phyloP scores from a whole-genome alignment of 2,113 vertebrate species.

The Entosphenus tridentatus region DNA sequence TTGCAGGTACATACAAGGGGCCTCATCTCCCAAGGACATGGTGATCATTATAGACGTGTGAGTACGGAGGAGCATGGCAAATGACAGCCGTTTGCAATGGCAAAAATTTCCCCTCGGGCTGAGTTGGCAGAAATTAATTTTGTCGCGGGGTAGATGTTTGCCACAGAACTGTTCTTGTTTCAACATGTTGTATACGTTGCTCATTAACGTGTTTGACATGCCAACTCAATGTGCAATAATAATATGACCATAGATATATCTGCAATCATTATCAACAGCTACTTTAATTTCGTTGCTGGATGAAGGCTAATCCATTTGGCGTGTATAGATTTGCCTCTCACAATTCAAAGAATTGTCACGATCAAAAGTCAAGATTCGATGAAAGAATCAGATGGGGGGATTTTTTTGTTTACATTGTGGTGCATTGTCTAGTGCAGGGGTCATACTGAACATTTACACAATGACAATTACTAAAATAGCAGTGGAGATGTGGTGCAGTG shows the following conservation, averaged over 20 bases:
- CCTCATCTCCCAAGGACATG: slow-evolving; percentile 97
- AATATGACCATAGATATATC: background rate
- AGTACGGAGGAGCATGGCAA: slow-evolving; percentile 21
- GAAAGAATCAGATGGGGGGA: too few relatives aligned
- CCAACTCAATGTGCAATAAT: background rate
- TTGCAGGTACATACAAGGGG: slow-evolving; percentile 86
- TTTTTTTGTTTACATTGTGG: too few relatives aligned
- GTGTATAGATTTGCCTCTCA: too few relatives aligned
- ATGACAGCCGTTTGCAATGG: background rate
- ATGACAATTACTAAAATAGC: too few relatives aligned
- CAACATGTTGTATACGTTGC: background rate
- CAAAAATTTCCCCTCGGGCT: background rate
- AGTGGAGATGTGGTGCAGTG: too few relatives aligned
- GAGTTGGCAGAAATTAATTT: background rate
- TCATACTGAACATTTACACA: too few relatives aligned
- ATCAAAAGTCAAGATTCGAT: too few relatives aligned
- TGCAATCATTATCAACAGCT: too few relatives aligned
- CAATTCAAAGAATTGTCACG: too few relatives aligned
- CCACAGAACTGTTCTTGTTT: slow-evolving; percentile 1
- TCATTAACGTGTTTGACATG: background rate
- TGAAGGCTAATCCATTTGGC: too few relatives aligned
- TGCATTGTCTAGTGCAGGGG: too few relatives aligned
- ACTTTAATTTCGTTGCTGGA: too few relatives aligned
- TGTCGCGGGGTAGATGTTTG: background rate
- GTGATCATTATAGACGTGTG: slow-evolving; percentile 97